Percentiles rank a stretch among this genome's conserved stretches.
Evolutionary conservation across 2,888 invertebrate species (phyloP).

Genomic region (Drosophila pullipes): DNA sequence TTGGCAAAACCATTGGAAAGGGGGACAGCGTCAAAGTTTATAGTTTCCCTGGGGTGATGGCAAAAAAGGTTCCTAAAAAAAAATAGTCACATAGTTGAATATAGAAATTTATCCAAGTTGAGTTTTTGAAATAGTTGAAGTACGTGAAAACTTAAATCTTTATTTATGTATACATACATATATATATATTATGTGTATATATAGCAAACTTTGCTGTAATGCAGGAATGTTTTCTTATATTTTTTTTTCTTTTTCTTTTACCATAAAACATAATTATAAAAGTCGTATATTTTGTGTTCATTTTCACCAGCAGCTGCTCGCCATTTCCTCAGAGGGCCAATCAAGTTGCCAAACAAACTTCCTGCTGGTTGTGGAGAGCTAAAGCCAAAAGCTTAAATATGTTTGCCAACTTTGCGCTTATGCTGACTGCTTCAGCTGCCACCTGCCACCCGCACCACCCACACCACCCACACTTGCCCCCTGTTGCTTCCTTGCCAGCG

Average conservation of each 20-base stretch:
- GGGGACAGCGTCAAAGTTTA: neutral
- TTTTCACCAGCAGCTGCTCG: conserved; percentile 24
- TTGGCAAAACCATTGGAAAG: neutral
- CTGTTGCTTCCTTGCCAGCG: conserved; percentile 6
- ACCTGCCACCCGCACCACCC: neutral
- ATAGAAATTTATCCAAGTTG: conserved; percentile 3
- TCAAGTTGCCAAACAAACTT: conserved; percentile 57
- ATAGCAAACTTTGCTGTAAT: conserved; percentile 3
- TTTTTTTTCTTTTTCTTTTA: neutral
- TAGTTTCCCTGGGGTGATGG: conserved; percentile 9
- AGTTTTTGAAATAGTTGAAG: neutral
- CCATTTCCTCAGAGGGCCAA: conserved; percentile 29
- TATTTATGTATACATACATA: neutral
- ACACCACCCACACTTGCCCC: neutral
- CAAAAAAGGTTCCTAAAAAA: neutral
- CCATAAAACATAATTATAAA: conserved; percentile 27
- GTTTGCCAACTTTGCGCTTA: conserved; percentile 43
- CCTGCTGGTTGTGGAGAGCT: neutral
- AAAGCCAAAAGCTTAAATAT: conserved; percentile 44
- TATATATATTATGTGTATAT: neutral
- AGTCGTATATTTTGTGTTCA: conserved; percentile 24
- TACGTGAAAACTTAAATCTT: neutral
- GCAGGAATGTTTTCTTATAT: neutral
- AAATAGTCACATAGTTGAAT: conserved; percentile 1
- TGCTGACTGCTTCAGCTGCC: conserved; percentile 15